Conservation (phyloP, 2,113 vertebrate species). For the Plestiodon gilberti region DNA sequence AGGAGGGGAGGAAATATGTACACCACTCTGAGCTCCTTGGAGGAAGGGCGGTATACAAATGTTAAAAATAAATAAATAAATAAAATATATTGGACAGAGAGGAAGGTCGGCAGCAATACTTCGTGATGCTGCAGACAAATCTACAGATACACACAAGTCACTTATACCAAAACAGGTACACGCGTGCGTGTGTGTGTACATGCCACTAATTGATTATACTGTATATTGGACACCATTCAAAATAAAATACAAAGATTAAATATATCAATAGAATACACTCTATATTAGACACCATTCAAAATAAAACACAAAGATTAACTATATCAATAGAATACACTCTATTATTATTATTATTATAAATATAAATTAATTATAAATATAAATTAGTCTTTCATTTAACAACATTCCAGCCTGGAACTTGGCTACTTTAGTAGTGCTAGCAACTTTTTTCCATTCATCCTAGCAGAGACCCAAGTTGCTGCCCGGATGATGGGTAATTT, state of each 20-base stretch:
- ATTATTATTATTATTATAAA: not conserved
- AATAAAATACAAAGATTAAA: slow-evolving; percentile 4
- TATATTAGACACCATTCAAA: not conserved
- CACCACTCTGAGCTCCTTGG: too few species aligned
- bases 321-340: not conserved
- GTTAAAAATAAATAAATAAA: too few species aligned
- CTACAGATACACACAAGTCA: too few species aligned
- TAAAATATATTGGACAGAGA: not conserved
- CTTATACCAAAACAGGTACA: not conserved
- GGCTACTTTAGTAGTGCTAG: not conserved
- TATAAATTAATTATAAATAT: not conserved
- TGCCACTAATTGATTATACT: not conserved
- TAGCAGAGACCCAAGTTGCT: not conserved
- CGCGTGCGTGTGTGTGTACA: too few species aligned
- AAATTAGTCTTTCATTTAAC: not conserved
- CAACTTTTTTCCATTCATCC: not conserved
- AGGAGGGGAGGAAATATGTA: too few species aligned
- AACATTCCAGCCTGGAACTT: not conserved
- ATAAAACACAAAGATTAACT: not conserved
- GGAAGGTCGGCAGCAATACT: not conserved
- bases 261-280: not conserved
- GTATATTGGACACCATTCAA: not conserved
- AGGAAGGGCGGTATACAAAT: too few species aligned
- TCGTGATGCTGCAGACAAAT: not conserved
- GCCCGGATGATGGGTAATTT: not conserved